Evolutionary conservation across 2,888 invertebrate genomes (phyloP), one percentile per base, ranked within the genome.

Genomic region (Drosophila neonasuta): DNA sequence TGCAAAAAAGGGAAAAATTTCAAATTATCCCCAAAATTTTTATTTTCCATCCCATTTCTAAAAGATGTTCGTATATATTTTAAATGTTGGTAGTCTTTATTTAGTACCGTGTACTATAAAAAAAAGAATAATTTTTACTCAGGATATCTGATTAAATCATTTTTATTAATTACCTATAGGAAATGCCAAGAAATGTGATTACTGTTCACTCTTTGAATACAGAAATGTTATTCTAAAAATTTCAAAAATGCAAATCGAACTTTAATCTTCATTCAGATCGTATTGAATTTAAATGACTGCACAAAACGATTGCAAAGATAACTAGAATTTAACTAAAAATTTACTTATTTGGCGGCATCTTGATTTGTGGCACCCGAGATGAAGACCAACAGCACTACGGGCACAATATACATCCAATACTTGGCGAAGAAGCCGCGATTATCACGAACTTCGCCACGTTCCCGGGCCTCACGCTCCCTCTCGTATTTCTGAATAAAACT

Each of bases 341-440:
- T 11, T 44, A 30, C 41, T 52, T 85, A 89, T 79, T 89, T 89
- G 20, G 86, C 80, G 13, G 92, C 93, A 77, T 96, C 97, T 61
- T 95, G 97, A 91, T 95, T 96, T 65, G 95, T 93, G 34, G 96
- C 96, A 70, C 97, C 96, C 55, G 97, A 96, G 74, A 99, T 93
- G 89, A 98, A 94, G 81, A 99, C 94, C 86, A 99, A 95, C 74
- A 99, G 94, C 51, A 97, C 95, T 32, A 97, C 94, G 5, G 99
- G 98, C 46, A 99, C 95, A 82, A 99, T 97, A 91, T 99, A 99
- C 97, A 99, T 99, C 99, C 99, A 99, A 92, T 99, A 99, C 98
- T 98, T 99, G 3, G 97, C 97, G 79, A 99, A 93, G 92, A 99
- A 99, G 49, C 98, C 97, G 88, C 98, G 93, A 90, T 97, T 99